Conservation (phyloP, 1,140 invertebrate species). For the Drosophila oshimai region DNA sequence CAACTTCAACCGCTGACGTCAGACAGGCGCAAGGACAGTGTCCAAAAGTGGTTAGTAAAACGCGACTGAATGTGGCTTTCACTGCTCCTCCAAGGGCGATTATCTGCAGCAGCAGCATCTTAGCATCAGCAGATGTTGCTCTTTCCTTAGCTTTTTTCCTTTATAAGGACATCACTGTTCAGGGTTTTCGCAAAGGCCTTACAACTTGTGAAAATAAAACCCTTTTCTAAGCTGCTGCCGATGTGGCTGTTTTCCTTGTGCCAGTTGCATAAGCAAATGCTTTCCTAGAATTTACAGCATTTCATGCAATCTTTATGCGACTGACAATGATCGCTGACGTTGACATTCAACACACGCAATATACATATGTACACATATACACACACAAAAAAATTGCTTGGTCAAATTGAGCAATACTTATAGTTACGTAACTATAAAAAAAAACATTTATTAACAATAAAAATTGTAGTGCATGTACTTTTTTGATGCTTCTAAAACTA, state of each 20-base stretch:
- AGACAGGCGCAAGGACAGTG: slow-evolving; percentile 51
- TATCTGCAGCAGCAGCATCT: background rate
- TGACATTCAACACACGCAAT: slow-evolving; percentile 63
- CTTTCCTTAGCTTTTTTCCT: too few species aligned
- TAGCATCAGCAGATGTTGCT: slow-evolving; percentile 22
- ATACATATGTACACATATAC: slow-evolving; percentile 5
- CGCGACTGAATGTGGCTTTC: slow-evolving; percentile 19
- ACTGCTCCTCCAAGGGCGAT: slow-evolving; percentile 28
- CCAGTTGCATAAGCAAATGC: slow-evolving; percentile 61
- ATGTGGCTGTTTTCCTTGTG: slow-evolving; percentile 51
- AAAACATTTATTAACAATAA: too few species aligned
- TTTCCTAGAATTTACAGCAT: slow-evolving; percentile 72
- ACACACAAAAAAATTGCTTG: too few species aligned
- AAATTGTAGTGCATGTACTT: too few species aligned
- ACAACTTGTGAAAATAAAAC: too few species aligned
- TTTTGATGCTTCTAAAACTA: too few species aligned
- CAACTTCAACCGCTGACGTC: slow-evolving; percentile 45
- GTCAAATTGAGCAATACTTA: too few species aligned
- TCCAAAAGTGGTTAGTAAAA: slow-evolving; percentile 22
- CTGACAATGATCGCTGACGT: slow-evolving; percentile 64
- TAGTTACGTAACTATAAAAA: too few species aligned
- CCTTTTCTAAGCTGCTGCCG: too few species aligned
- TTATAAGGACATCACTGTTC: too few species aligned
- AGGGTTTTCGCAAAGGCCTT: too few species aligned
- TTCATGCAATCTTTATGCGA: slow-evolving; percentile 54